A percentile compares a stretch with the other conserved stretches of the same genome.
Evolutionary conservation across 2,113 vertebrate species (phyloP).

Genomic region (Chionis minor): DNA sequence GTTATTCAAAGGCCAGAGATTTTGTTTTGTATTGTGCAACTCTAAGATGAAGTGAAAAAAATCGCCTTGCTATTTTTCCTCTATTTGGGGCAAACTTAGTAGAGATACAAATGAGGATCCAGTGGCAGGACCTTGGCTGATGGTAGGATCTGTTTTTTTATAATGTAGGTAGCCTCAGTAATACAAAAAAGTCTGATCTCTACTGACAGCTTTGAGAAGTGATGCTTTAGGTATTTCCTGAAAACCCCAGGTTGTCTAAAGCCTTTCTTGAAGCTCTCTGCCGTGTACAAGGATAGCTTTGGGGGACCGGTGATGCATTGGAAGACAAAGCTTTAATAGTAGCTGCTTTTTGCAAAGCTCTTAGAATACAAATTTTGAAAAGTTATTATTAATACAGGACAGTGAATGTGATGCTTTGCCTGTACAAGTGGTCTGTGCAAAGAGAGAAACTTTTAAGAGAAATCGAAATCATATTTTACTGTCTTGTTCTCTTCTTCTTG

Average conservation of each 20-base stretch:
- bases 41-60: background rate
- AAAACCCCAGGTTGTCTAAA: background rate
- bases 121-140: background rate
- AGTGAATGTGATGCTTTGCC: background rate
- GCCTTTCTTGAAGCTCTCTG: background rate
- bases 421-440: background rate
- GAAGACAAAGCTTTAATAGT: background rate
- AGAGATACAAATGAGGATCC: background rate
- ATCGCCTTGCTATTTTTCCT: background rate
- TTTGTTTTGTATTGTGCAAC: background rate
- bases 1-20: background rate
- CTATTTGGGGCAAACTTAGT: background rate
- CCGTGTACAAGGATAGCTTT: background rate
- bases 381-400: background rate
- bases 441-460: background rate
- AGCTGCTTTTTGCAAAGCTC: background rate
- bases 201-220: background rate
- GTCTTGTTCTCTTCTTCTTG: background rate
- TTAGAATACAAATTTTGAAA: background rate
- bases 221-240: background rate
- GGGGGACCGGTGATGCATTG: rapidly evolving
- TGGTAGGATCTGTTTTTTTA: background rate
- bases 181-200: background rate
- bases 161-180: background rate
- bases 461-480: background rate